These are phyloP conservation scores for Alligator mississippiensis DNA, from an alignment of 2,113 vertebrate species.

Conservation along the genomic window DNA sequence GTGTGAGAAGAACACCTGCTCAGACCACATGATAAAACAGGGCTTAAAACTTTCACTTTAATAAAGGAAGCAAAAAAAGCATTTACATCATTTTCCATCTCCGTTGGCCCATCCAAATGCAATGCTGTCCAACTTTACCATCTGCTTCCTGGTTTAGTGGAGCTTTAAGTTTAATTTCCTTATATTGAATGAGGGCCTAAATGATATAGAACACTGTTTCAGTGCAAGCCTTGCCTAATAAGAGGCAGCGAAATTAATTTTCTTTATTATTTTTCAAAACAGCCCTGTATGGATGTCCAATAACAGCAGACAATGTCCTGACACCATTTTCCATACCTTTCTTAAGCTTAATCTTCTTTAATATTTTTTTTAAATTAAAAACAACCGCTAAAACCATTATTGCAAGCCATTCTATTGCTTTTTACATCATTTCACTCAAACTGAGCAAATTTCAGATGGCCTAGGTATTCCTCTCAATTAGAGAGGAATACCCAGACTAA, in stretches of 20 bases:
- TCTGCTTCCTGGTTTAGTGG: conserved; percentile 14
- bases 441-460: not conserved
- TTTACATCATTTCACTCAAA: not conserved
- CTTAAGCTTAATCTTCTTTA: not conserved
- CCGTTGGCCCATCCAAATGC: not conserved
- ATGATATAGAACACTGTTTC: not conserved
- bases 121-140: conserved; percentile 13
- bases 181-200: not conserved
- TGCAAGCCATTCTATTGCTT: too few species aligned
- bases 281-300: not conserved
- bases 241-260: not conserved
- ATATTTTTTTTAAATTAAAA: not conserved
- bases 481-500: too few species aligned
- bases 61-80: not conserved
- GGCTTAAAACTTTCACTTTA: not conserved
- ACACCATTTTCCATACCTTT: not conserved
- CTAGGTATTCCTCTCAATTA: not conserved
- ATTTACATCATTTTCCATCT: not conserved
- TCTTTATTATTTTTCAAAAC: not conserved
- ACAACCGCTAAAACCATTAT: too few species aligned
- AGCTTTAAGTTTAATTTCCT: not conserved
- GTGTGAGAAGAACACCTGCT: not conserved
- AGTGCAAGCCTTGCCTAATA: not conserved
- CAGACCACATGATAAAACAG: not conserved
- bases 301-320: not conserved